phyloP scores from a whole-genome alignment of 2,113 vertebrate genomes.

The Xerus inauris region DNA sequence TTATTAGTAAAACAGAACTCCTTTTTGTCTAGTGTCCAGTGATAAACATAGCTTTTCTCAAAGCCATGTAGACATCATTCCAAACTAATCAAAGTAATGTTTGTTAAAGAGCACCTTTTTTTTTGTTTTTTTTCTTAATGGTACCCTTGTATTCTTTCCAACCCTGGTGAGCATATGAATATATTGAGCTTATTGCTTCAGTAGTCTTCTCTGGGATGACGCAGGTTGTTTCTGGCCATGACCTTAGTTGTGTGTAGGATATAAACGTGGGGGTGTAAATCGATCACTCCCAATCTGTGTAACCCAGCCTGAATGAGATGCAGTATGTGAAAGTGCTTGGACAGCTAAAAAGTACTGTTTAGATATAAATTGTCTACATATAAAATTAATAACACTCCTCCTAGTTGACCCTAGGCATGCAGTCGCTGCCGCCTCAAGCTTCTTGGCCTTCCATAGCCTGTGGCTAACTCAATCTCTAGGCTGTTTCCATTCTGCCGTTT shows the following conservation, averaged over 20 bases:
- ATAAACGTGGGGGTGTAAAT: background rate
- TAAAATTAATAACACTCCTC: background rate
- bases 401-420: background rate
- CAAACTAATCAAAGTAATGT: background rate
- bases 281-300: background rate
- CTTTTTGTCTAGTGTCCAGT: background rate
- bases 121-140: background rate
- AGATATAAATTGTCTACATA: background rate
- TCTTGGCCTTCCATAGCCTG: background rate
- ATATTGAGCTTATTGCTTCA: background rate
- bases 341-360: background rate
- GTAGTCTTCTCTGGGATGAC: background rate
- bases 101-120: background rate
- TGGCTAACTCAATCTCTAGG: background rate
- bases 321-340: background rate
- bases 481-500: background rate
- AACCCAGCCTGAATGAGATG: background rate
- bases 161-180: background rate
- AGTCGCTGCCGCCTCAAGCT: rapidly evolving
- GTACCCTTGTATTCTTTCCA: background rate
- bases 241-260: background rate
- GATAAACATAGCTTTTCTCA: background rate
- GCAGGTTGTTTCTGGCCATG: background rate
- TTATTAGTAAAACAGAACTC: background rate
- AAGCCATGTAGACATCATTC: background rate